Base-by-base conservation (phyloP, 2,888 invertebrate species). In the Nymphalis c-album region DNA sequence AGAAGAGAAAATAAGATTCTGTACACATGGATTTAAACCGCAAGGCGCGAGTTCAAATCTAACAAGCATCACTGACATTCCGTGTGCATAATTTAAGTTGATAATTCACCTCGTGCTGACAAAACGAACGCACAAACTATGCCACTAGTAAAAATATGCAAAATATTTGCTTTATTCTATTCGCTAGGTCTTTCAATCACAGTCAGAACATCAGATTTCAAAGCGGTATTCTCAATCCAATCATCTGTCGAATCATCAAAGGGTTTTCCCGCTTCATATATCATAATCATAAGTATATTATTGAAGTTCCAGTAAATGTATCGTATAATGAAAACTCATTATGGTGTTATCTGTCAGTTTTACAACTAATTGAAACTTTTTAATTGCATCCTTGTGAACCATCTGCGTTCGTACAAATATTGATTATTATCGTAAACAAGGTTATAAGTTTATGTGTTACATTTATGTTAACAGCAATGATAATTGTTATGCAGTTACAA, bases 401-500 rank as follows among this genome's bases (percentile, higher is more conserved):
- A 26, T 20, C n/a, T n/a, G 26, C n/a, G 20, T 7, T 50, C 18
- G 51, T 6, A 60, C 20, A 58, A 48, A 50, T 35, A 48, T 22
- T 31, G 48, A 26, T 40, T 48, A n/a, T 4, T 40, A 63, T 50
- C 63, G 55, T 65, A 59, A 63, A 22, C 48, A 26, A 51, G 46
- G 47, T 61, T 64, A 57, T 64, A 64, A 51, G 13, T 13, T 13
- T 13, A 40, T 40, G 13, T 40, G 13, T 13, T 40, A 10, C 45
- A 62, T 45, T 8, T 6, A 31, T 31, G 1, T 31, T 62, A 51
- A 22, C 2, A 40, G 40, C 13, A 13, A 40, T 40, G 8, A 35
- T 7, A 40, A 2, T 40, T 40, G 35, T 8, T 35, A 35, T 0
- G 35, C 1, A 35, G 35, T 35, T 10, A 40, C 8, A 40, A 40